Conservation (phyloP, 2,797 vertebrate species). For the Sebastes goodei region DNA sequence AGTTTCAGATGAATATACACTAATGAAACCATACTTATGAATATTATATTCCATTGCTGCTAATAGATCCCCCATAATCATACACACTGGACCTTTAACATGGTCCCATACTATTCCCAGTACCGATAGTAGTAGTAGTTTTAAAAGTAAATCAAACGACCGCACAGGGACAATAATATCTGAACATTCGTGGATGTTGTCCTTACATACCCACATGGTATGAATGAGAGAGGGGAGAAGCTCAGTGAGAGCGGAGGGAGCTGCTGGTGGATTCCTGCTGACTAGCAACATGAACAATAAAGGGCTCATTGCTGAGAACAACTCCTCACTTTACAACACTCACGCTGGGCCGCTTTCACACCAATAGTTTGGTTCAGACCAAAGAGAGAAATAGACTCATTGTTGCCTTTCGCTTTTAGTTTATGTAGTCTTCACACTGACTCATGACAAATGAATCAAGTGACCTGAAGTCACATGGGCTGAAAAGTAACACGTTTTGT, state of each 20-base stretch:
- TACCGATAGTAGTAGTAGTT: neutral
- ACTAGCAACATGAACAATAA: constrained; percentile 43
- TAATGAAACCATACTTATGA: too few relatives aligned
- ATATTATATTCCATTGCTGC: too few relatives aligned
- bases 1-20: too few relatives aligned
- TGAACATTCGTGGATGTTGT: neutral
- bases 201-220: neutral
- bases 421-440: constrained; percentile 12
- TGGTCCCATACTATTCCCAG: neutral
- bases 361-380: constrained; percentile 22
- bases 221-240: neutral
- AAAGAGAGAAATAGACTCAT: neutral
- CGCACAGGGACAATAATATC: neutral
- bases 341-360: constrained; percentile 10
- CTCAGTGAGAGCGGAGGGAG: neutral
- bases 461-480: constrained; percentile 2
- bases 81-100: too few relatives aligned
- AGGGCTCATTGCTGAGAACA: constrained; percentile 34
- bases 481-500: neutral
- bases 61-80: too few relatives aligned
- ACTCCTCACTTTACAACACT: constrained; percentile 8
- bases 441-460: constrained; percentile 1
- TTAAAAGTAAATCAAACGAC: neutral
- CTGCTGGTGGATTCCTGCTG: constrained; percentile 37
- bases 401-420: constrained; percentile 28